A percentile compares a stretch with the other conserved stretches of the same genome.
Evolutionary conservation across 1,140 invertebrate species (phyloP).

Genomic region (Yoshiicerus persimilis): DNA sequence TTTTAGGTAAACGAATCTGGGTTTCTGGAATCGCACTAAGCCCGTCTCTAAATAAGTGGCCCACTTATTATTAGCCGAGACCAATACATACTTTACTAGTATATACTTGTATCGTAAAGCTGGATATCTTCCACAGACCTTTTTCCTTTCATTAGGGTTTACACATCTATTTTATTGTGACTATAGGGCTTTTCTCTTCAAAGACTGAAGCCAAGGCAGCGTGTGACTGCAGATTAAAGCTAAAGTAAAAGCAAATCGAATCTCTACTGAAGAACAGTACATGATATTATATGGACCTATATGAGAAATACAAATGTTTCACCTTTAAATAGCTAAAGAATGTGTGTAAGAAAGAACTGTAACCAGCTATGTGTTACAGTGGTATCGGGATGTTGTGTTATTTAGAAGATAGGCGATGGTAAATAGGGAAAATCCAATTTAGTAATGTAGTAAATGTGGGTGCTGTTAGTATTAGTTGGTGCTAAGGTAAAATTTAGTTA

Average conservation of each 20-base stretch:
- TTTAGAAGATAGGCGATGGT: neutral
- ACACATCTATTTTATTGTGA: constrained; percentile 2
- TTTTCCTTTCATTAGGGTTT: constrained; percentile 9
- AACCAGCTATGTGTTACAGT: neutral
- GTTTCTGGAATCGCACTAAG: no score
- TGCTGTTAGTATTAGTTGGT: neutral
- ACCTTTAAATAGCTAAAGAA: neutral
- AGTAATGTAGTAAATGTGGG: neutral
- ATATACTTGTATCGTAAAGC: neutral
- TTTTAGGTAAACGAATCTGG: no score
- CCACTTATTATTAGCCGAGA: no score
- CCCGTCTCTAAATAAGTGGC: neutral
- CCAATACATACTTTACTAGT: no score
- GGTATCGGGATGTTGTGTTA: neutral
- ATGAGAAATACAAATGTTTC: neutral
- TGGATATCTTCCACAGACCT: neutral
- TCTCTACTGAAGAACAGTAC: neutral
- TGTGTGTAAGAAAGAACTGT: neutral
- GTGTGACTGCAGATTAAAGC: neutral
- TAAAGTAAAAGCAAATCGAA: neutral
- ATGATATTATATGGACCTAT: neutral
- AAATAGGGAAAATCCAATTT: neutral
- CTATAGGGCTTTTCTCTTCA: neutral
- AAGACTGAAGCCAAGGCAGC: neutral
- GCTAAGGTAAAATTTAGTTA: neutral